These are phyloP conservation scores for Heliconius eleuchia DNA, from an alignment of 1,140 invertebrate species.

Conservation along the genomic window DNA sequence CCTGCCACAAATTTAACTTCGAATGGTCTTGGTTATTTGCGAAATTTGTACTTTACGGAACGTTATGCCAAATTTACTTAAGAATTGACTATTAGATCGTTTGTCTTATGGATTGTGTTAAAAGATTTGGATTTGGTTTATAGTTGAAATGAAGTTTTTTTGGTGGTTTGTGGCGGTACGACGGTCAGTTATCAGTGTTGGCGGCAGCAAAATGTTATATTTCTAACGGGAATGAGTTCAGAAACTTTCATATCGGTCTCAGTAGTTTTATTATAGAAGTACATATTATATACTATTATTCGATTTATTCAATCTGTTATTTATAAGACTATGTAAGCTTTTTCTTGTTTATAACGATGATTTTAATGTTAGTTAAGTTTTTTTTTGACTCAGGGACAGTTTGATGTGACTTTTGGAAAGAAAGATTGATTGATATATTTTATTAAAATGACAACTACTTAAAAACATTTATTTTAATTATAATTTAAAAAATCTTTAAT, in stretches of 20 bases:
- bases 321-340: not conserved
- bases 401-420: not conserved
- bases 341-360: not conserved
- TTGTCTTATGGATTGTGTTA: no score
- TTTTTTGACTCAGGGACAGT: not conserved
- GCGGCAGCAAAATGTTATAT: constrained; percentile 35
- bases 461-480: no score
- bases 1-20: constrained; percentile 8
- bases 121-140: not conserved
- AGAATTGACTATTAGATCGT: not conserved
- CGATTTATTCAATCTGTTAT: constrained; percentile 10
- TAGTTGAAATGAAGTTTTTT: not conserved
- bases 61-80: not conserved
- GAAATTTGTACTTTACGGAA: not conserved
- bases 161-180: not conserved
- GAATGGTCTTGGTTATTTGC: not conserved
- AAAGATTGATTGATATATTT: not conserved
- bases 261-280: constrained; percentile 27
- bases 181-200: constrained; percentile 16
- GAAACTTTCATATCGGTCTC: constrained; percentile 31
- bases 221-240: constrained; percentile 24
- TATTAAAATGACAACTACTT: no score
- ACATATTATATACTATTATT: constrained; percentile 11
- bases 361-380: not conserved
- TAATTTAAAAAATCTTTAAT: no score